Conservation (phyloP, 2,113 vertebrate species). For the Genyomyrus donnyi region DNA sequence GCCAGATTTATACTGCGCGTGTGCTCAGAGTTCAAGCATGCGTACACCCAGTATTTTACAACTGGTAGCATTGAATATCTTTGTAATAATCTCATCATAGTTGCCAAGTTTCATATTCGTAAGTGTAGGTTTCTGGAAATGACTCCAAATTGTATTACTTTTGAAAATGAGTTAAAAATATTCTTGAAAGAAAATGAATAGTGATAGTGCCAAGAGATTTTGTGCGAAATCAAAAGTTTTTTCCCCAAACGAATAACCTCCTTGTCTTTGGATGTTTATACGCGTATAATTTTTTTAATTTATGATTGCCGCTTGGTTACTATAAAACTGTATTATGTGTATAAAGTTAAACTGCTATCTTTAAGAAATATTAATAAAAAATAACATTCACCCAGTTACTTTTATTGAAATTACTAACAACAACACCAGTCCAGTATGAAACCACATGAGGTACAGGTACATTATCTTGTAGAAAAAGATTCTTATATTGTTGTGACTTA, state of each 20-base stretch:
- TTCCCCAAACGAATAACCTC: not conserved
- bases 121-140: not conserved
- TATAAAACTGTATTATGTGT: too few species aligned
- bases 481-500: not conserved
- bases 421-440: not conserved
- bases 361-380: too few species aligned
- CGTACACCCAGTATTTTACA: too few species aligned
- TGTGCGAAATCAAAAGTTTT: not conserved
- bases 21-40: too few species aligned
- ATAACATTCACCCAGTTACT: too few species aligned
- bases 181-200: not conserved
- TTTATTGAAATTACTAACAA: not conserved
- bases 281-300: not conserved
- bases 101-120: not conserved
- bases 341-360: too few species aligned
- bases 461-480: not conserved
- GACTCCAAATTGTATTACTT: not conserved
- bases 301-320: not conserved
- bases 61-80: not conserved
- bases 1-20: too few species aligned
- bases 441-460: not conserved
- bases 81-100: not conserved
- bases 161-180: not conserved
- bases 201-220: not conserved
- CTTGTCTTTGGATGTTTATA: not conserved